Evolutionary conservation across 2,113 vertebrate species (phyloP).

Genomic region (Piprites chloris): DNA sequence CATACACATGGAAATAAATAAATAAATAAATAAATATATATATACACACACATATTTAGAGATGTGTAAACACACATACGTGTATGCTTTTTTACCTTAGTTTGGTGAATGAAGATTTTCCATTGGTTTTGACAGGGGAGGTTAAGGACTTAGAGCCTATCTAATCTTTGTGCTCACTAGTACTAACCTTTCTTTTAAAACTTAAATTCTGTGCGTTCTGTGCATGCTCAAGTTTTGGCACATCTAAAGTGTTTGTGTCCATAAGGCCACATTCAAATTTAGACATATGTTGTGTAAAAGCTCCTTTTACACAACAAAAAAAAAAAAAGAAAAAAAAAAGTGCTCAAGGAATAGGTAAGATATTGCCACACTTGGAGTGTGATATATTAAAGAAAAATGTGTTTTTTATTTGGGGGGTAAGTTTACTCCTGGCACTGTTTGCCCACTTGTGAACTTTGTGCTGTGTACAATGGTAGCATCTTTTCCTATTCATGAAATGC

Average conservation of each 20-base stretch:
- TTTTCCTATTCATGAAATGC: background rate
- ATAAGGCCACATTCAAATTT: background rate
- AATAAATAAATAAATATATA: no score
- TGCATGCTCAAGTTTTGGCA: background rate
- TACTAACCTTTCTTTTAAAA: background rate
- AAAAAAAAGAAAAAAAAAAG: background rate
- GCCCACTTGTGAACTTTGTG: background rate
- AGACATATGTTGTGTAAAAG: background rate
- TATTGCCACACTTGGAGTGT: background rate
- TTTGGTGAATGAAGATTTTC: background rate
- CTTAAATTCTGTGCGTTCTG: background rate
- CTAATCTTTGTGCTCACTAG: background rate
- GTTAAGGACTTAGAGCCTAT: background rate
- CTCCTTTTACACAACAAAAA: background rate
- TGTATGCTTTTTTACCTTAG: background rate
- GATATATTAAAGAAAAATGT: background rate
- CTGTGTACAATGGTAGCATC: background rate
- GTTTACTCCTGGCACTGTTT: background rate
- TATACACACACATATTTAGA: background rate
- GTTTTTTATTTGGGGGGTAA: rapidly evolving
- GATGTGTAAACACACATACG: background rate
- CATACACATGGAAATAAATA: background rate
- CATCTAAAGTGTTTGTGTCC: background rate
- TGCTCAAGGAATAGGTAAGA: background rate
- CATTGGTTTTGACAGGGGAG: background rate